Conservation (phyloP, 1,140 invertebrate genomes). For the Listronotus bonariensis region DNA sequence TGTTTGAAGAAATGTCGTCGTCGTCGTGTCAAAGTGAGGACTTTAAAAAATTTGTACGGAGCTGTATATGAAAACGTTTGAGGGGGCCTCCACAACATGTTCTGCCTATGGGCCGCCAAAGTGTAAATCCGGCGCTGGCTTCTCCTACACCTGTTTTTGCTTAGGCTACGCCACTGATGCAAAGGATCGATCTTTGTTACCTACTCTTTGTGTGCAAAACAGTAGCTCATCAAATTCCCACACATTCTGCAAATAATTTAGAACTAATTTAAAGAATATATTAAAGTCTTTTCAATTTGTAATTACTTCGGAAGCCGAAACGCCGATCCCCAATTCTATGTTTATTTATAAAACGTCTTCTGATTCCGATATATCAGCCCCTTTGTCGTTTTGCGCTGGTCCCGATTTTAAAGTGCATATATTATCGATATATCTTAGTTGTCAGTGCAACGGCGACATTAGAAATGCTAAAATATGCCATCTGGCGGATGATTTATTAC, state of each 20-base stretch:
- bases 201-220: conserved; percentile 34
- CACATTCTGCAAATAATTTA: conserved; percentile 34
- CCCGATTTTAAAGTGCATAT: conserved; percentile 53
- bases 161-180: too few relatives aligned
- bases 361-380: conserved; percentile 37
- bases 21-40: too few relatives aligned
- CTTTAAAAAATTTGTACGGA: too few relatives aligned
- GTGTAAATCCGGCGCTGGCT: too few relatives aligned
- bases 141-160: too few relatives aligned
- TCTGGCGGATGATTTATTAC: conserved; percentile 55
- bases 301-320: conserved; percentile 24
- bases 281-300: conserved; percentile 37
- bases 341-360: conserved; percentile 38
- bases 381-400: conserved; percentile 38
- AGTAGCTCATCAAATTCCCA: conserved; percentile 28
- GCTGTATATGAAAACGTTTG: too few relatives aligned
- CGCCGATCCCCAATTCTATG: conserved; percentile 20
- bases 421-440: conserved; percentile 55
- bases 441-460: conserved; percentile 51
- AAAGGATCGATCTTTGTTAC: too few relatives aligned
- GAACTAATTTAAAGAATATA: conserved; percentile 36
- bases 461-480: conserved; percentile 57
- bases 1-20: too few relatives aligned
- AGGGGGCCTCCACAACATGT: too few relatives aligned
- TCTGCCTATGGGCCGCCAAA: too few relatives aligned